Percentiles rank a stretch among this genome's conserved stretches.
Conservation (phyloP, 2,113 vertebrate species). For the Sebastes schlegelii region DNA sequence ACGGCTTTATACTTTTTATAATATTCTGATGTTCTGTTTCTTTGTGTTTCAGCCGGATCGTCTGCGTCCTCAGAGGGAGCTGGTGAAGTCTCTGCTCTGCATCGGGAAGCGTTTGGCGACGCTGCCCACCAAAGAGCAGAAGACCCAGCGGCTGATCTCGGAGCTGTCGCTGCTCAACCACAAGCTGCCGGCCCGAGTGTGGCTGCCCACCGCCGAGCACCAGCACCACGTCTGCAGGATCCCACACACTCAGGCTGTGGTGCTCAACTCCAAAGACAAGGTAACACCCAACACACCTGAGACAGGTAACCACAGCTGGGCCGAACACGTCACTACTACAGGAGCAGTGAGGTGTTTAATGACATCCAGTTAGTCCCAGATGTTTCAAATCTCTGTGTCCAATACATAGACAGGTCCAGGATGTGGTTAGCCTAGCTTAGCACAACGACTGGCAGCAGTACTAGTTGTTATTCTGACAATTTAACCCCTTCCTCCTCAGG, state of each 20-base stretch:
- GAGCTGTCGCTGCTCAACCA: conserved; percentile 95
- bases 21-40: not conserved
- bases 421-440: not conserved
- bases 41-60: conserved; percentile 84
- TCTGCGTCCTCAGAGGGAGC: conserved; percentile 93
- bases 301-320: no score
- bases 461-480: not conserved
- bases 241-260: conserved; percentile 93
- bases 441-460: not conserved
- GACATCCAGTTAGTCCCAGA: not conserved
- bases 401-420: no score
- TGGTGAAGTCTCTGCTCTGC: conserved; percentile 93
- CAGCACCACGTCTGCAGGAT: conserved; percentile 94
- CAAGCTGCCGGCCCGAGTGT: conserved; percentile 92
- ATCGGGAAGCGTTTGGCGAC: conserved; percentile 95
- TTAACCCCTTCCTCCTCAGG: conserved; percentile 75
- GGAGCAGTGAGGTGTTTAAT: not conserved
- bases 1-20: no score
- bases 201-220: conserved; percentile 91
- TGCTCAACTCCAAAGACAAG: conserved; percentile 98
- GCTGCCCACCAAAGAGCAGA: conserved; percentile 95
- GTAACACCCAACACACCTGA: conserved; percentile 66
- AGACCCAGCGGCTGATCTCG: conserved; percentile 92
- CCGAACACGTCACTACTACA: no score
- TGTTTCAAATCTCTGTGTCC: not conserved